Conservation (phyloP, 2,113 vertebrate species). For the Aix galericulata region DNA sequence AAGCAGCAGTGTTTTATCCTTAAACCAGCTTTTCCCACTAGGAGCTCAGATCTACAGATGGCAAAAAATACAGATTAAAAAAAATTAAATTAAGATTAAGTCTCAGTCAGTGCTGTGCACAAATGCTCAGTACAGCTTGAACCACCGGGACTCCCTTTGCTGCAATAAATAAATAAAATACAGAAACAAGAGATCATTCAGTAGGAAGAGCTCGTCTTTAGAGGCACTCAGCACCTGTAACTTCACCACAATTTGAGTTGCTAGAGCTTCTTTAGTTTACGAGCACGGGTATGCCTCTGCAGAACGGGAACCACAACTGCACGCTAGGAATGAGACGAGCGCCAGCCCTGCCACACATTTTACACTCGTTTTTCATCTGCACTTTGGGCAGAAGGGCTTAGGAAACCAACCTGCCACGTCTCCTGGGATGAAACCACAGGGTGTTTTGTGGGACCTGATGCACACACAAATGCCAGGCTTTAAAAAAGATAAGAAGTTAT, state of each 20-base stretch:
- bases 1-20: neutral
- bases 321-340: neutral
- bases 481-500: neutral
- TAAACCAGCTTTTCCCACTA: neutral
- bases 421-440: neutral
- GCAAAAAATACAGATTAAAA: neutral
- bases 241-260: neutral
- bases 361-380: neutral
- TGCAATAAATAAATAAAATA: neutral
- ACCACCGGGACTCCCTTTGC: neutral
- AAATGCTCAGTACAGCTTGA: neutral
- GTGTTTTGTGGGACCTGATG: neutral
- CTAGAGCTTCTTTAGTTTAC: neutral
- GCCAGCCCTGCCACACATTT: rapidly evolving
- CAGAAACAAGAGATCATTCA: neutral
- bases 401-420: neutral
- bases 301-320: neutral
- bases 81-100: neutral
- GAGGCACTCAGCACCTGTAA: neutral
- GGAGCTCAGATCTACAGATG: neutral
- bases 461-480: neutral
- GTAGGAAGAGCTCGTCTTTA: neutral
- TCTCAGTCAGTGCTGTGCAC: rapidly evolving
- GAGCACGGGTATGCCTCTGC: rapidly evolving
- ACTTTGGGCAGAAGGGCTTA: neutral